Evolutionary conservation across 2,113 vertebrate genomes (phyloP), one percentile per base, ranked within the genome.

Genomic region (Dissostichus mawsoni): DNA sequence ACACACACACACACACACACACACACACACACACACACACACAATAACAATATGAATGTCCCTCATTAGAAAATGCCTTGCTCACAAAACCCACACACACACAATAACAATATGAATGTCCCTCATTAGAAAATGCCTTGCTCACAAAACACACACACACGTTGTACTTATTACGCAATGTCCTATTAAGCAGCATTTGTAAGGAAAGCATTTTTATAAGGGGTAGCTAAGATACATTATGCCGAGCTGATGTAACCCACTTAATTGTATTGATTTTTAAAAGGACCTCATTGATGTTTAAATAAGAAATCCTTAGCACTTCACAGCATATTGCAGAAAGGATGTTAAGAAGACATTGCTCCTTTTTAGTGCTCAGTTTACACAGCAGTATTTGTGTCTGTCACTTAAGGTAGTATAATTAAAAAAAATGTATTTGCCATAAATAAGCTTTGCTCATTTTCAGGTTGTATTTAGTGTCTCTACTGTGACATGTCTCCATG

Each of bases 151-250:
- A 51, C 71, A 29, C 55, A 69, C 33, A 51, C 62, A 48, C 17
- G 29, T 76, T 73, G 52, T 33, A 61, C 55, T 64, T 33, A 63
- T 80, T 14, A 67, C 41, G 33, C 36, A 80, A 68, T 52, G 3
- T 25, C 23, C 61, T 57, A 62, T 70, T 65, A 20, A 80, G 36
- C 41, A 44, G 63, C 47, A 72, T 82, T 67, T 67, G 18, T 68
- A 63, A 68, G 44, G 14, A 67, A 67, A 57, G 48, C 48, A 75
- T 62, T 79, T 69, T 71, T 59, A 47, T 47, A 36, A 73, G 51
- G n/a, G 33, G 20, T 8, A 41, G 36, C 36, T 8, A 53, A 56
- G 5, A 72, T 16, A 25, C 17, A 69, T 1, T 69, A 36, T 62
- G 23, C 51, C 56, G 20, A 48, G 14, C 14, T 78, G 33, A 9